Evolutionary conservation across 2,888 invertebrate genomes (phyloP), one percentile per base, ranked within the genome.

Genomic region (Campopleginae sp.): DNA sequence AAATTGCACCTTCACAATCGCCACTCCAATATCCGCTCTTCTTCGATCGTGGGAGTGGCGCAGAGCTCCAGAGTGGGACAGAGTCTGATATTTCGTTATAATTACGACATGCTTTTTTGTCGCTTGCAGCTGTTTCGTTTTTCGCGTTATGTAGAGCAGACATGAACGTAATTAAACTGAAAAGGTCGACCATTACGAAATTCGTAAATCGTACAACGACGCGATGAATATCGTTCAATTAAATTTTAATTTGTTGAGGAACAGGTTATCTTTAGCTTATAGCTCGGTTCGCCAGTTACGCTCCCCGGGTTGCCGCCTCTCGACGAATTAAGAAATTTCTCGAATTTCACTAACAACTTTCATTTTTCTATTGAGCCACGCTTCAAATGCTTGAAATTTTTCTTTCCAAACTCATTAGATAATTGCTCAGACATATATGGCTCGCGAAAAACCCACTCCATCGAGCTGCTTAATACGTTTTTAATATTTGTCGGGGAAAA

Each of bases 221-320:
- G 80, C 80, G 77, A 86, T 42, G 46, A 72, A 31, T 33, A n/a
- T 54, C 51, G 46, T 71, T 48, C 23, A 42, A 23, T 33, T 66
- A 17, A 61, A 68, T 10, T 77, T 78, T 63, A 81, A 70, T 78
- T 79, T 66, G 27, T 23, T 12, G 38, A 44, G 65, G 71, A 76
- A 61, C n/a, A n/a, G n/a, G n/a, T n/a, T n/a, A 27, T 80, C 71
- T 71, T 80, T 66, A 51, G 66, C 61, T 33, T 51, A 38, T 23
- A 48, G 31, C 58, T 23, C 17, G 14, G 63, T 77, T 77, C 51
- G 82, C 85, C 85, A 86, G 82, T 86, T 68, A 63, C 54, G 61
- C 54, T 14, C 10, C 6, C 10, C 6, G 51, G 42, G 38, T 48
- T 23, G 38, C 38, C 46, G 38, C 38, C 46, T 46, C 51, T 46